Evolutionary conservation across 2,888 invertebrate species (phyloP), one percentile per base, ranked within the genome.

Genomic region (Brassicogethes aeneus): DNA sequence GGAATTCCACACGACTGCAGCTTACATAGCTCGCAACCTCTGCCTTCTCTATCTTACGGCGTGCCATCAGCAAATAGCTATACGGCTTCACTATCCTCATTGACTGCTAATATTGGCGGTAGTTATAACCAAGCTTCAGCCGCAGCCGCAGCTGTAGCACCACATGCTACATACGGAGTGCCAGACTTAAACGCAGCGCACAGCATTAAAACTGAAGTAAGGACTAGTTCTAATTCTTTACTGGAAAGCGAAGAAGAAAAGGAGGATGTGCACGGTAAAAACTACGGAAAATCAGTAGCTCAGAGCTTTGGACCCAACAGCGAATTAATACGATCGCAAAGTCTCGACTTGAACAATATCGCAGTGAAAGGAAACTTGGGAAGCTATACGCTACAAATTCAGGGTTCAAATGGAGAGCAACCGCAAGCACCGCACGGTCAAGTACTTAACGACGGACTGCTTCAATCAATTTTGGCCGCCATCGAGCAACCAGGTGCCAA

Each of bases 391-490:
- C 66, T 89, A 10, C 85, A 89, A 61, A 86, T 87, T 36, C 85
- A 85, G 56, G 72, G 83, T 0, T 79, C 83, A 0, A 76, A 80
- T 49, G 75, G 74, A 8, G 71, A 61, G 49, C 68, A 68, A 2
- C 68, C 70, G 5, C 71, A 73, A 48, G 73, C 57, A 15, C 78
- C 85, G 37, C 88, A 89, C 53, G 82, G 83, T 10, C 84, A 87
- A 61, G 73, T 89, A 0, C 65, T 89, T 1, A 86, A 86, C 0
- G 82, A 87, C 58, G 87, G 84, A 1, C 69, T 90, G 0, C 63
- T 89, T 1, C 86, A 88, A 59, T 85, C 87, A 38, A 87, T 90
- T 41, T 63, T 90, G 2, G 79, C 84, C 45, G 89, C 88, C 0
- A 87, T 89, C 36, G 89, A 89, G 57, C 81, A 86, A 47, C 84